Conservation (phyloP, 2,888 invertebrate species). For the Lydus trimaculatus region DNA sequence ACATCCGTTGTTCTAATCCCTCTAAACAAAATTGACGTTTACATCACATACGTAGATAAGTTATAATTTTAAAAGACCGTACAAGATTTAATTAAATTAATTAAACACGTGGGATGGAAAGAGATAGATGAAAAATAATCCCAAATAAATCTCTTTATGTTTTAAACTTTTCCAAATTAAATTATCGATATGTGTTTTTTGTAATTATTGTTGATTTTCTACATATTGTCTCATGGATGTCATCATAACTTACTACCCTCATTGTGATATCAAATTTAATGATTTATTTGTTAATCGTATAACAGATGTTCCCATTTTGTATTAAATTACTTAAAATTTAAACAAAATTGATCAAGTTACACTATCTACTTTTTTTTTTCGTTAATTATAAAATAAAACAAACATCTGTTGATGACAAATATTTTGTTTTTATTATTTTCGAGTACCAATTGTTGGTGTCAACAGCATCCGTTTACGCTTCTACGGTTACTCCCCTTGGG, state of each 20-base stretch:
- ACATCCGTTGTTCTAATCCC: slow-evolving; percentile 4
- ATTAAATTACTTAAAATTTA: not conserved
- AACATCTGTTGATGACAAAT: slow-evolving; percentile 3
- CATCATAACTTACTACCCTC: not conserved
- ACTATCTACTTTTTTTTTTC: not conserved
- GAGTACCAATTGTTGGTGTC: not conserved
- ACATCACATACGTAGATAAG: too few relatives aligned
- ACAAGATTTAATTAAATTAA: too few relatives aligned
- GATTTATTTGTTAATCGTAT: not conserved
- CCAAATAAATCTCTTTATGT: too few relatives aligned
- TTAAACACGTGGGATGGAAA: too few relatives aligned
- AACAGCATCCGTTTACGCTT: slow-evolving; percentile 5
- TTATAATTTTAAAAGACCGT: too few relatives aligned
- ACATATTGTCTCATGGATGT: not conserved
- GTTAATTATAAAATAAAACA: not conserved
- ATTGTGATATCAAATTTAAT: not conserved
- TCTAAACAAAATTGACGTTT: not conserved
- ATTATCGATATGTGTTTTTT: not conserved
- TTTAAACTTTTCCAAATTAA: not conserved
- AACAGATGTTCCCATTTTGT: not conserved
- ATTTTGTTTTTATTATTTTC: not conserved
- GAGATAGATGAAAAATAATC: too few relatives aligned
- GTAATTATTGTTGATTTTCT: not conserved
- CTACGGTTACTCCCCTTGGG: not conserved
- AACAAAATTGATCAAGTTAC: not conserved